Base-by-base conservation (phyloP, 2,797 vertebrate genomes). In the Gephyroberyx darwinii region DNA sequence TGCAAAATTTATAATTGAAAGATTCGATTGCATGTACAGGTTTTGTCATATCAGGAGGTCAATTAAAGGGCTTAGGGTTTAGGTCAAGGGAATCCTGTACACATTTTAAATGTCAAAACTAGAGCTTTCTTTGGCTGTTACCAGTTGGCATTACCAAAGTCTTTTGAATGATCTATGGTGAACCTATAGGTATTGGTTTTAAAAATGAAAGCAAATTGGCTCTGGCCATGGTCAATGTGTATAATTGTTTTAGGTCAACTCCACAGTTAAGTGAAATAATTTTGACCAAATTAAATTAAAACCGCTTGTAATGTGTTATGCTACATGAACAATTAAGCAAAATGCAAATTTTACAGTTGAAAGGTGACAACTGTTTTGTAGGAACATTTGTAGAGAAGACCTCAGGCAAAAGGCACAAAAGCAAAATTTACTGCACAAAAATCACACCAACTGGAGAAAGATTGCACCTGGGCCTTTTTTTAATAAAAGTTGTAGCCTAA, bases 381-480 rank as follows among this genome's bases (percentile, higher is more conserved):
- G 51, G 17, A 26, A 43, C 0, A 30, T 6, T n/a, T 39, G 67
- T 8, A 62, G 26, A 50, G 45, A 78, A 77, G 47, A 78, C 64
- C 39, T 72, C 52, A 64, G 75, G 78, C 76, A 54, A 81, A 90
- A 89, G 85, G 88, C 86, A 90, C 86, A 78, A 79, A 55, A 84
- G 75, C 76, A 66, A 82, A 51, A 13, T 56, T 33, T 48, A 78
- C 55, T 53, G 69, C 43, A 81, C 63, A 78, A 9, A 78, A 57
- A 31, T 68, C 64, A 75, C 71, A 62, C 35, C 41, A 59, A 65
- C 60, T 10, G 30, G 62, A 61, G 51, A 70, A 41, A 47, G 58
- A 22, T 55, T 33, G 39, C 55, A 80, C 12, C 9, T 48, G 62
- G 72, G 62, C 16, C 26, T 41, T 26, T 61, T n/a, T 41, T 14